Conservation (phyloP, 2,888 invertebrate genomes). For the Andrena flavipes region DNA sequence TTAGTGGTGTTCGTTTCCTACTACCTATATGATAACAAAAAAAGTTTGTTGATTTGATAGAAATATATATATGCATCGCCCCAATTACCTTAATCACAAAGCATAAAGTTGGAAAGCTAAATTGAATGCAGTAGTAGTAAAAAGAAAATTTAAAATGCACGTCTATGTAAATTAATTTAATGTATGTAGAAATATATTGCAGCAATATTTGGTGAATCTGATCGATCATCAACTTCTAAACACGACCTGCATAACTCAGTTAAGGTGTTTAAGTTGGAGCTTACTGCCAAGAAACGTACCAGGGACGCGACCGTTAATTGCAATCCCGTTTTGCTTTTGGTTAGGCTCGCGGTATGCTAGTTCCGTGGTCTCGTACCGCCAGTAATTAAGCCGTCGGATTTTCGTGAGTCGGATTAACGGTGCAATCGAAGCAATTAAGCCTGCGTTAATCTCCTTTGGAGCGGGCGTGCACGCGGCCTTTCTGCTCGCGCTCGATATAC, state of each 20-base stretch:
- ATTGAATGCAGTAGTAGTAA: no score
- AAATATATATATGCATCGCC: no score
- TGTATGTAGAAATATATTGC: no score
- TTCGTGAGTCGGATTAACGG: conserved; percentile 52
- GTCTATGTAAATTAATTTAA: no score
- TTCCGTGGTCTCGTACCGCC: conserved; percentile 17
- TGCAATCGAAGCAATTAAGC: conserved; percentile 51
- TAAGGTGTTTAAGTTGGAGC: conserved; percentile 20
- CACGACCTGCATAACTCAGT: not conserved
- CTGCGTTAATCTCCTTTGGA: conserved; percentile 36
- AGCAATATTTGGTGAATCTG: not conserved
- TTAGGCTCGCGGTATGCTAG: conserved; percentile 29
- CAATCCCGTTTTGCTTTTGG: conserved; percentile 9
- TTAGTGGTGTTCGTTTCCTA: no score
- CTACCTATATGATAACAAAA: no score
- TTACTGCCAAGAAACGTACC: not conserved
- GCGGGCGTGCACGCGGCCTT: not conserved
- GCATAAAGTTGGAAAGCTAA: no score
- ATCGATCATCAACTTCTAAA: not conserved
- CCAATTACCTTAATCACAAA: no score
- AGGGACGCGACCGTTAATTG: conserved; percentile 37
- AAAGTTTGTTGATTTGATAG: no score
- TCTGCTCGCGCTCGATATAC: conserved; percentile 19
- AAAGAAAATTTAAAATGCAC: no score
- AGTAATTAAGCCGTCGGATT: conserved; percentile 56